phyloP scores from a whole-genome alignment of 2,888 invertebrate genomes.

The Thecocarcelia acutangulata region DNA sequence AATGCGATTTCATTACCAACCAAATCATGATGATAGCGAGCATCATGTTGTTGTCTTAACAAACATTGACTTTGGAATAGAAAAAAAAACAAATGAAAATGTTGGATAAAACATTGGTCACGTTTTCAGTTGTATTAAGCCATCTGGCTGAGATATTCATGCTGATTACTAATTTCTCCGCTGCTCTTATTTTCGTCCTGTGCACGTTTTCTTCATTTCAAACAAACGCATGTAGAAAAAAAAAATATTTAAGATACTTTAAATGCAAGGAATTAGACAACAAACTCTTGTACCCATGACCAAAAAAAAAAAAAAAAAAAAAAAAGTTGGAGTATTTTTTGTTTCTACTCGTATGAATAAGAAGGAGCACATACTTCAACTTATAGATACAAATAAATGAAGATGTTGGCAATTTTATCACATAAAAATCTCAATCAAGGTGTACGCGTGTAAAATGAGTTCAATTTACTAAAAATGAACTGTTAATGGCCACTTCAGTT shows the following conservation, averaged over 20 bases:
- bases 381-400: constrained; percentile 25
- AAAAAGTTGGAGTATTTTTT: not conserved
- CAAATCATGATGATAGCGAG: constrained; percentile 54
- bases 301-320: too few species aligned
- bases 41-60: constrained; percentile 59
- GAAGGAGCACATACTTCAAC: constrained; percentile 2
- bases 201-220: constrained; percentile 73
- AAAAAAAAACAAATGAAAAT: not conserved
- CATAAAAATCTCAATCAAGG: constrained; percentile 65
- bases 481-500: constrained; percentile 59
- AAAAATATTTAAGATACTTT: constrained; percentile 12
- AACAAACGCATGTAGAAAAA: constrained; percentile 66
- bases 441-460: constrained; percentile 65
- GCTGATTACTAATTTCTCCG: constrained; percentile 80
- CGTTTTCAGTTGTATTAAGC: constrained; percentile 80
- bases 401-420: constrained; percentile 37
- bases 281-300: constrained; percentile 3
- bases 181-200: constrained; percentile 43
- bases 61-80: constrained; percentile 46
- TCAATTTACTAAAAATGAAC: constrained; percentile 64
- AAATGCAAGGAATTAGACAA: constrained; percentile 36
- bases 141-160: constrained; percentile 75
- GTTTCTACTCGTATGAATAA: not conserved
- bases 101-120: constrained; percentile 73
- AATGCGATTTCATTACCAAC: constrained; percentile 69